Evolutionary conservation across 2,888 invertebrate genomes (phyloP), one percentile per base, ranked within the genome.

Genomic region (Dichetophora obliterata): DNA sequence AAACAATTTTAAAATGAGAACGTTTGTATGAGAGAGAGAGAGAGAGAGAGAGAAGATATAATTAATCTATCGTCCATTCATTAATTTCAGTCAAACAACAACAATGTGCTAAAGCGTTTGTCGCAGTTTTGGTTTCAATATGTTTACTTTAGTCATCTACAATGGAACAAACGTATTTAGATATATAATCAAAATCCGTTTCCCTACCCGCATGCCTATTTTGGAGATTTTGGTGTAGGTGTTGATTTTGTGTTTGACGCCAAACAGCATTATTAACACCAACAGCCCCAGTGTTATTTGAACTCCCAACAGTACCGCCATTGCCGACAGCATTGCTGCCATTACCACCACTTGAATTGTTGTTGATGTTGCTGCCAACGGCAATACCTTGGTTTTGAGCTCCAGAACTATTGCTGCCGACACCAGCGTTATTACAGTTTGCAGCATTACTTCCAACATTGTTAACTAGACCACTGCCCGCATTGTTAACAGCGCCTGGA

Each of bases 231-330:
- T 84, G 84, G 79, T 86, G 86, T 82, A 86, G 85, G 81, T 85
- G 85, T 79, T 87, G 87, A 81, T 86, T 88, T 82, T 86, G 85
- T 65, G 83, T 83, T 82, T 84, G 83, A 43, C 85, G 84, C 84
- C 86, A 86, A 24, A 84, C 50, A 22, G 81, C 78, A 37, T 87
- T 88, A 73, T 77, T 77, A 70, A 84, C 85, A 76, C 78, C 80
- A 76, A 81, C 73, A 77, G 77, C 80, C 66, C 78, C 89, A 77
- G 90, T 88, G 89, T 90, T 91, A 88, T 92, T 86, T 91, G 92
- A 90, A 65, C 78, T 78, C 61, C 80, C 79, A 71, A 76, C 80
- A 71, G 79, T 77, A 69, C 80, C 78, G 66, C 79, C 57, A 78
- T 79, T 80, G 50, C 69, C 71, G 54, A 78, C 74, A 66, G 65